These are phyloP conservation scores for Tribolium freemani DNA, from an alignment of 2,888 invertebrate species.

Conservation along the genomic window DNA sequence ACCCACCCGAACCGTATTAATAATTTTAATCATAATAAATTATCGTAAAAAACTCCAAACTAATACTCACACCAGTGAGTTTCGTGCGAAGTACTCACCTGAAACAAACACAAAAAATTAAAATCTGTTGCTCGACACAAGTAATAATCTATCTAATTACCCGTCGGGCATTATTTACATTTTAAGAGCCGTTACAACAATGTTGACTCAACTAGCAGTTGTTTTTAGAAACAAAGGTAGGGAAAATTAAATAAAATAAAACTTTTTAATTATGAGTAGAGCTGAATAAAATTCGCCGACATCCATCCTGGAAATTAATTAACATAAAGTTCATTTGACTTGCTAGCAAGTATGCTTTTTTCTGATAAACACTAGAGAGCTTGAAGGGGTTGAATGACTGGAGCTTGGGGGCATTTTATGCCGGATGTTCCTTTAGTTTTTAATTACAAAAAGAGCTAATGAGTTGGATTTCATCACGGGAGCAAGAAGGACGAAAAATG, in stretches of 20 bases:
- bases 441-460: conserved; percentile 53
- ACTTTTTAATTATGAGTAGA: conserved; percentile 17
- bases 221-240: neutral
- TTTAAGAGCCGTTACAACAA: neutral
- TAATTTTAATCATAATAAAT: conserved; percentile 22
- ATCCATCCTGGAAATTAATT: conserved; percentile 39
- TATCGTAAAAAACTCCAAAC: neutral
- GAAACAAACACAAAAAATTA: conserved; percentile 1
- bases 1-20: conserved; percentile 6
- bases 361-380: conserved; percentile 35
- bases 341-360: conserved; percentile 34
- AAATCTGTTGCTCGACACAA: neutral
- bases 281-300: conserved; percentile 4
- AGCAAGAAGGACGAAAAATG: conserved; percentile 17
- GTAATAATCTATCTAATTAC: neutral
- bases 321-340: conserved; percentile 40
- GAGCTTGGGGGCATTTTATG: conserved; percentile 29
- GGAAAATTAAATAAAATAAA: neutral
- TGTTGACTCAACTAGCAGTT: neutral
- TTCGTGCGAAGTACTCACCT: conserved; percentile 10
- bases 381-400: conserved; percentile 31
- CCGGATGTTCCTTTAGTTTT: conserved; percentile 45
- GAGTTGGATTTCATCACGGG: conserved; percentile 47
- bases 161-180: neutral
- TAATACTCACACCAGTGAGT: neutral